Evolutionary conservation across 2,797 vertebrate species (phyloP).

Genomic region (Thripadectes ignobilis): DNA sequence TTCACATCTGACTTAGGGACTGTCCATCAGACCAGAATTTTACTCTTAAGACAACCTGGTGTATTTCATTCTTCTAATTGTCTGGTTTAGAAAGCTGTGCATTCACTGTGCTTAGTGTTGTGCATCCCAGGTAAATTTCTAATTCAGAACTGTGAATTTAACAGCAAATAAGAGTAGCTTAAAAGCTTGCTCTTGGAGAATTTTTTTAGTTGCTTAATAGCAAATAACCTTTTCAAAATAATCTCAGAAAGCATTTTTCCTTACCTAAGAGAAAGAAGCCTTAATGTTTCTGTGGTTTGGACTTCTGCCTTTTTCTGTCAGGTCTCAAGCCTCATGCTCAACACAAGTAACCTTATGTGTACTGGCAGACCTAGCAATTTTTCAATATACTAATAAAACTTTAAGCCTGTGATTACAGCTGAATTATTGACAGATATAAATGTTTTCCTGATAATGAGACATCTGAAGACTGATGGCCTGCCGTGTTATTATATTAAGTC

Average conservation of each 20-base stretch:
- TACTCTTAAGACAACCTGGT: not conserved
- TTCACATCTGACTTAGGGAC: not conserved
- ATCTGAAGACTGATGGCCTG: not conserved
- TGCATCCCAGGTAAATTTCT: not conserved
- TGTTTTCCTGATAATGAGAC: not conserved
- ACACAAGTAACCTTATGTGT: not conserved
- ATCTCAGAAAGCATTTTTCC: not conserved
- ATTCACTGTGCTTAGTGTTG: not conserved
- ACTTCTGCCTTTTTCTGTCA: not conserved
- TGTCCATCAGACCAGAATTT: not conserved
- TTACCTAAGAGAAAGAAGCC: not conserved
- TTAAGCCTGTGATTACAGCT: not conserved
- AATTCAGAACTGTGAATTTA: not conserved
- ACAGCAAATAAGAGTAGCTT: not conserved
- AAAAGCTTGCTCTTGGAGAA: not conserved
- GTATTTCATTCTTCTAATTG: not conserved
- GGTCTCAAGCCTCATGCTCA: not conserved
- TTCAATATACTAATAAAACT: not conserved
- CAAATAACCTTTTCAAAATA: not conserved
- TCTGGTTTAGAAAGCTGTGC: not conserved
- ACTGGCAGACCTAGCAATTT: not conserved
- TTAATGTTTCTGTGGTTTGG: not conserved
- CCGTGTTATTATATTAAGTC: not conserved
- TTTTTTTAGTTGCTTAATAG: not conserved
- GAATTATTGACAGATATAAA: slow-evolving; percentile 23